phyloP scores from a whole-genome alignment of 2,888 invertebrate species.

The Bembecia ichneumoniformis region DNA sequence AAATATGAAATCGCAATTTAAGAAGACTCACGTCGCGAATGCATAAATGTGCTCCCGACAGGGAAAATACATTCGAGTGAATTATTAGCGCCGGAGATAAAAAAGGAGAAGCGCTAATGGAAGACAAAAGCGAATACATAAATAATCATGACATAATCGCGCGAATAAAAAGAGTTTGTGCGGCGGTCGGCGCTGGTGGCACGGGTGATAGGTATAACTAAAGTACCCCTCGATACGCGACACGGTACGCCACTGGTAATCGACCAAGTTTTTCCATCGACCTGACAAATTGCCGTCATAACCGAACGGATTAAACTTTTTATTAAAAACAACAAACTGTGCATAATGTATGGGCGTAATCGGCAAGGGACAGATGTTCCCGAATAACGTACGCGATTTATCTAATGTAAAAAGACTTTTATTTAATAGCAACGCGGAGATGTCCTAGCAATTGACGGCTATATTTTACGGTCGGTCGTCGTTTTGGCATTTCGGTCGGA shows the following conservation, averaged over 20 bases:
- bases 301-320: conserved; percentile 72
- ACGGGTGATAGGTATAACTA: conserved; percentile 30
- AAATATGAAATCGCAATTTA: conserved; percentile 32
- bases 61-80: conserved; percentile 43
- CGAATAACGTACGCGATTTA: conserved; percentile 67
- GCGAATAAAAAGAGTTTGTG: conserved; percentile 38
- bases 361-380: conserved; percentile 69
- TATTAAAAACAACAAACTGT: conserved; percentile 72
- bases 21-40: conserved; percentile 30
- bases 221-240: conserved; percentile 29
- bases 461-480: conserved; percentile 58
- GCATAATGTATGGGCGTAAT: conserved; percentile 70
- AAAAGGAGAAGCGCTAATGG: conserved; percentile 54
- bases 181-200: conserved; percentile 13
- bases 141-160: conserved; percentile 63
- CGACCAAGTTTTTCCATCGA: conserved; percentile 68
- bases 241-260: conserved; percentile 49
- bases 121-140: conserved; percentile 65
- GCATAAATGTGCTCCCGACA: conserved; percentile 27
- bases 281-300: conserved; percentile 70
- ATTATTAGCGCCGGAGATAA: conserved; percentile 39
- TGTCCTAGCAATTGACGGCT: conserved; percentile 61
- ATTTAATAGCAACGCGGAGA: conserved; percentile 66
- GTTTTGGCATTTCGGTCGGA: conserved; percentile 50
- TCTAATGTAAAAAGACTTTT: conserved; percentile 71